Conservation (phyloP, 1,140 invertebrate species). For the Palaemon carinicauda region DNA sequence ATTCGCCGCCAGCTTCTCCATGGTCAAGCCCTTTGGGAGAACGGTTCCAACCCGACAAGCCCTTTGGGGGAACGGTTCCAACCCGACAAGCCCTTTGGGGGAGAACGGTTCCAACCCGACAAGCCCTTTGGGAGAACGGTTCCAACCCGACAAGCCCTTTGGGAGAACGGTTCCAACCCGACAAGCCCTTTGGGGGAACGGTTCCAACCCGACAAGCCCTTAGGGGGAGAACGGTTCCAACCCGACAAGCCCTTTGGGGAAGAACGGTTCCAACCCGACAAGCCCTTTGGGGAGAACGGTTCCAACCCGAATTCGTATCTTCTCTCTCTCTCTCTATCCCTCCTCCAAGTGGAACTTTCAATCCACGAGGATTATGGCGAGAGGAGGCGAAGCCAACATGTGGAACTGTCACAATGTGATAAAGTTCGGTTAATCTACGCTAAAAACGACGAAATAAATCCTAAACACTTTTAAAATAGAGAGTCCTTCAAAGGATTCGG, state of each 20-base stretch:
- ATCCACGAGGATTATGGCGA: constrained; percentile 18
- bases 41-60: constrained; percentile 37
- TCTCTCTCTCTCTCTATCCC: not conserved
- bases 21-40: not conserved
- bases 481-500: constrained; percentile 10
- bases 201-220: too few species aligned
- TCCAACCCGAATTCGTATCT: not conserved
- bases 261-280: too few species aligned
- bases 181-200: too few species aligned
- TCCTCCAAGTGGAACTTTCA: constrained; percentile 22
- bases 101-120: too few species aligned
- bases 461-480: not conserved
- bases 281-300: not conserved
- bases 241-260: too few species aligned
- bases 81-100: too few species aligned
- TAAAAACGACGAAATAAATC: not conserved
- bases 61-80: too few species aligned
- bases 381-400: not conserved
- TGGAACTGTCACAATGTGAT: not conserved
- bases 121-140: too few species aligned
- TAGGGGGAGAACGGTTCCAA: too few species aligned
- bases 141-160: too few species aligned
- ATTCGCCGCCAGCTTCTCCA: constrained; percentile 6
- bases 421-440: constrained; percentile 20
- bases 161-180: too few species aligned